Conservation (phyloP, 2,113 vertebrate genomes). For the Delphinus delphis region DNA sequence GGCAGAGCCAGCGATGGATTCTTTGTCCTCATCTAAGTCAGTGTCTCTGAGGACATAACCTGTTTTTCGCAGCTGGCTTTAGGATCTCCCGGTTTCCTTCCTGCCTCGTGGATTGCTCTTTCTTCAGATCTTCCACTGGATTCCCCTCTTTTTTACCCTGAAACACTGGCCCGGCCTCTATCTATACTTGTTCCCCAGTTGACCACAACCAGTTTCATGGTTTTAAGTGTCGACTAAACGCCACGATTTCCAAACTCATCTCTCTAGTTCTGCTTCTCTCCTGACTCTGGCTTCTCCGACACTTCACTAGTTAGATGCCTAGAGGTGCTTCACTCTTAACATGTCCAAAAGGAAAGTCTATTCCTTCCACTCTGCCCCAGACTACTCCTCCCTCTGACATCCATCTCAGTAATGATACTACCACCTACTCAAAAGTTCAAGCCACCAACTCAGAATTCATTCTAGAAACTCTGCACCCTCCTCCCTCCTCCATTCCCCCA, state of each 20-base stretch:
- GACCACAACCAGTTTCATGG: neutral
- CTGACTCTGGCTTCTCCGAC: neutral
- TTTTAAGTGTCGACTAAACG: neutral
- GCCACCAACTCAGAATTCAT: neutral
- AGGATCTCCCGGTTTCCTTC: neutral
- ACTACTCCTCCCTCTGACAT: neutral
- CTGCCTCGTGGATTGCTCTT: neutral
- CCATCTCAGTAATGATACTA: neutral
- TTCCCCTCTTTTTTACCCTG: neutral
- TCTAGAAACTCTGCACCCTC: neutral
- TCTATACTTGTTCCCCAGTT: neutral
- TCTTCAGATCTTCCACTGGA: neutral
- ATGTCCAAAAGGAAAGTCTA: neutral
- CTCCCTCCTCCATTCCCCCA: neutral
- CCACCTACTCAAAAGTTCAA: neutral
- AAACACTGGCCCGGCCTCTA: neutral
- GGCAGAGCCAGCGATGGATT: neutral
- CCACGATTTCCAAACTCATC: neutral
- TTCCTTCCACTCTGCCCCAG: neutral
- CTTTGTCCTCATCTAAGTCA: neutral
- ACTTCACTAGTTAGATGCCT: neutral
- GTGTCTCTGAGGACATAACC: neutral
- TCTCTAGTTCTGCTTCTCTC: neutral
- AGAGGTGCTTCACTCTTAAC: neutral
- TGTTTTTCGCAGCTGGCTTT: neutral